Percentiles rank a stretch among this genome's conserved stretches.
Evolutionary conservation across 2,797 vertebrate species (phyloP).

Genomic region (Lates japonicus): DNA sequence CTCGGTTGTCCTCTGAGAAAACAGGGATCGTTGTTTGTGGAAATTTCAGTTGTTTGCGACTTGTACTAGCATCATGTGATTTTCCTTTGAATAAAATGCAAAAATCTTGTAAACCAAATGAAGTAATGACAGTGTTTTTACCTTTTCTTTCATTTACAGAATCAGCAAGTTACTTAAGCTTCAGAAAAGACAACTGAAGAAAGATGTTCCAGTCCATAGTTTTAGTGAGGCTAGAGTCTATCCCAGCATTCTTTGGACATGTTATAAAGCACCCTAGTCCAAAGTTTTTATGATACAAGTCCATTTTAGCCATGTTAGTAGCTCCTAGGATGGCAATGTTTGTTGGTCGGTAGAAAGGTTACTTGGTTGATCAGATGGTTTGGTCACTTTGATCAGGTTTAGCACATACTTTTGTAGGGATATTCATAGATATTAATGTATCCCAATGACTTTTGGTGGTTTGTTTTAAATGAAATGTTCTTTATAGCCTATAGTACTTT

Average conservation of each 20-base stretch:
- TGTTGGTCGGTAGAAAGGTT: too few relatives aligned
- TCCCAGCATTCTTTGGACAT: neutral
- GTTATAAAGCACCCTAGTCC: neutral
- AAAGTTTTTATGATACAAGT: neutral
- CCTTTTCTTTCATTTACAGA: neutral
- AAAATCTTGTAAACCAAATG: constrained; percentile 14
- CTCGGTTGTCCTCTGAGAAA: constrained; percentile 52
- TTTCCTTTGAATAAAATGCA: constrained; percentile 21
- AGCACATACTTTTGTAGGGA: too few relatives aligned
- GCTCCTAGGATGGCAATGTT: neutral
- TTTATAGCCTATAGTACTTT: neutral
- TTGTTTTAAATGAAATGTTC: neutral
- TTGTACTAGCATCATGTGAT: constrained; percentile 44
- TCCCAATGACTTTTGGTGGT: too few relatives aligned
- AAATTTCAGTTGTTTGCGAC: constrained; percentile 36
- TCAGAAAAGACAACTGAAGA: neutral
- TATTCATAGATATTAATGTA: too few relatives aligned
- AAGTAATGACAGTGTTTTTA: neutral
- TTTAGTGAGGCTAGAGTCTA: neutral
- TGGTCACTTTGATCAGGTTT: neutral
- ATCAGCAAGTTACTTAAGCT: neutral
- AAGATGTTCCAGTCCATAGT: neutral
- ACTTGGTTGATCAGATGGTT: neutral
- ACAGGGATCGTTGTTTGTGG: constrained; percentile 45
- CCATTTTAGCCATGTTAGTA: neutral